A percentile compares a stretch with the other conserved stretches of the same genome.
Evolutionary conservation across 2,888 invertebrate species (phyloP).

Genomic region (Aphidoletes aphidimyza): DNA sequence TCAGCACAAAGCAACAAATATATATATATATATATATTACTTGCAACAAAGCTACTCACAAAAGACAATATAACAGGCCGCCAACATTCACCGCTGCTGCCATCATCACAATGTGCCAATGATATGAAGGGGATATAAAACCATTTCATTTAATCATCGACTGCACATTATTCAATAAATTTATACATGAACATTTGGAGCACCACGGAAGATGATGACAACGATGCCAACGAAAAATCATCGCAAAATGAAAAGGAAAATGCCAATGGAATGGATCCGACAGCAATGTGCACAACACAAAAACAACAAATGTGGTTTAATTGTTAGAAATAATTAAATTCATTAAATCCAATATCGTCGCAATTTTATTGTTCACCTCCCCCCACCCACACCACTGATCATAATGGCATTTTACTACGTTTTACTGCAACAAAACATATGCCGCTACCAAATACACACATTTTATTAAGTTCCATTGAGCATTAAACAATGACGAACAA

Average conservation of each 20-base stretch:
- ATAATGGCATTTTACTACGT: no score
- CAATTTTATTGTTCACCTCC: conserved; percentile 35
- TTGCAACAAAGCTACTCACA: conserved; percentile 1
- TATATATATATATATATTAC: neutral
- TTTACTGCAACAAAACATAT: neutral
- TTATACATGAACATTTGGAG: neutral
- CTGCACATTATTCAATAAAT: conserved; percentile 44
- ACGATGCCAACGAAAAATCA: neutral
- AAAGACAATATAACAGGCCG: neutral
- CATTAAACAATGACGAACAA: neutral
- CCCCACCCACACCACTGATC: no score
- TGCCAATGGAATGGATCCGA: neutral
- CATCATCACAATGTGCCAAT: neutral
- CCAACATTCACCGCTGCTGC: neutral
- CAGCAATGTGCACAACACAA: neutral
- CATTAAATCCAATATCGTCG: conserved; percentile 51
- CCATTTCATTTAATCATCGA: conserved; percentile 21
- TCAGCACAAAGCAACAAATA: neutral
- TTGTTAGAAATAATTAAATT: conserved; percentile 46
- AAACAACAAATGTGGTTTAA: conserved; percentile 20
- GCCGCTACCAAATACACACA: neutral
- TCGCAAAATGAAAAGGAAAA: neutral
- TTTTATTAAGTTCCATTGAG: conserved; percentile 39
- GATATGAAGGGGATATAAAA: neutral
- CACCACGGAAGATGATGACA: no score